These are phyloP conservation scores for Graphium colonna DNA, from an alignment of 2,888 invertebrate species.

Conservation along the genomic window DNA sequence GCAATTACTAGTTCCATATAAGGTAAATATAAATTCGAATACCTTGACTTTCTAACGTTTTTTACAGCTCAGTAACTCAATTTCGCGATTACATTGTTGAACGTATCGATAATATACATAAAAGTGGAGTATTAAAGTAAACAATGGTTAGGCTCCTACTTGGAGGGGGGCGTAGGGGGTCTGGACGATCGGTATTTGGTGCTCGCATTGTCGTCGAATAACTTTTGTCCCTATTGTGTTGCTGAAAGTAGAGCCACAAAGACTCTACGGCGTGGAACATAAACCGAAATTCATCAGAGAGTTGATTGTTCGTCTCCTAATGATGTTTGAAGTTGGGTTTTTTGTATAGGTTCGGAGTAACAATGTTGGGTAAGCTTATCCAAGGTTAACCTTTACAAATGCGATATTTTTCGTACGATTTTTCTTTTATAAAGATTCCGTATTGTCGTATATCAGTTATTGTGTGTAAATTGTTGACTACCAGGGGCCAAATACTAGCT, in stretches of 20 bases:
- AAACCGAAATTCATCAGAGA: conserved; percentile 78
- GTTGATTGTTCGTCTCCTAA: conserved; percentile 73
- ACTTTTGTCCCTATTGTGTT: conserved; percentile 81
- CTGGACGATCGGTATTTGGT: conserved; percentile 78
- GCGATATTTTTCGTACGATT: neutral
- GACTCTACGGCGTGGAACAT: conserved; percentile 72
- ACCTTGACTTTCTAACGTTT: conserved; percentile 7
- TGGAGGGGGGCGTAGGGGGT: conserved; percentile 49
- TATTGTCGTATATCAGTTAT: too few relatives aligned
- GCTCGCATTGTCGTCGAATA: conserved; percentile 80
- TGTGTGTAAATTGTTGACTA: too few relatives aligned
- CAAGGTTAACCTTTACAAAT: conserved; percentile 13
- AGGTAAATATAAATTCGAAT: neutral
- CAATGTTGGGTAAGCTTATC: conserved; percentile 18
- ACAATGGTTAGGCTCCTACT: conserved; percentile 68
- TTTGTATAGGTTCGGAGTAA: conserved; percentile 29
- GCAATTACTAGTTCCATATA: neutral
- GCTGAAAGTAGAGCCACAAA: conserved; percentile 77
- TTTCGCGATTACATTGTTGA: conserved; percentile 56
- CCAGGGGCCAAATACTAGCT: too few relatives aligned
- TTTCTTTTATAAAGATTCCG: conserved; percentile 8
- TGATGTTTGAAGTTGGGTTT: conserved; percentile 59
- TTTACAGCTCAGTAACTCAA: conserved; percentile 47
- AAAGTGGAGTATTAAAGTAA: conserved; percentile 77
- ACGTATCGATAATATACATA: conserved; percentile 65